Conservation (phyloP, 2,797 vertebrate genomes). For the Macroramphosus scolopax region DNA sequence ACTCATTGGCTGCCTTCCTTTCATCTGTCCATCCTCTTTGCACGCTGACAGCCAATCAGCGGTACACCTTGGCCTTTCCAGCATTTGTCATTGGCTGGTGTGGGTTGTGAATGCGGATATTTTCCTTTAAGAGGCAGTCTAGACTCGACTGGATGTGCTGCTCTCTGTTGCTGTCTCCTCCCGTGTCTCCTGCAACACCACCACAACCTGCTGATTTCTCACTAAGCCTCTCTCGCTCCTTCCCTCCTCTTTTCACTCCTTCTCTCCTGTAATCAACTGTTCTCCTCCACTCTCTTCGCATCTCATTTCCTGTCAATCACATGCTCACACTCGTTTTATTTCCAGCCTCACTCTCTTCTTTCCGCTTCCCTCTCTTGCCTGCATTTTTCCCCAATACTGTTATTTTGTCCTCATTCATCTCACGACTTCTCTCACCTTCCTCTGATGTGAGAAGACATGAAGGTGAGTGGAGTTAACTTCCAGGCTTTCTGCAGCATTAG, state of each 20-base stretch:
- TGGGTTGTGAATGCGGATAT: conserved; percentile 59
- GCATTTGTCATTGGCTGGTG: conserved; percentile 61
- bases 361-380: background rate
- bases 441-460: conserved; percentile 57
- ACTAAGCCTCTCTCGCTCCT: conserved; percentile 31
- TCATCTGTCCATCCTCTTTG: conserved; percentile 37
- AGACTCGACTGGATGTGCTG: conserved; percentile 63
- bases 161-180: conserved; percentile 35
- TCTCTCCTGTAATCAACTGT: conserved; percentile 46
- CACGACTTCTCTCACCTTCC: conserved; percentile 39
- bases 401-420: conserved; percentile 7
- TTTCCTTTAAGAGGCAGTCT: conserved; percentile 78
- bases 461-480: conserved; percentile 76
- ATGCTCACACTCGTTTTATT: conserved; percentile 21
- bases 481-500: conserved; percentile 12
- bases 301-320: conserved; percentile 41
- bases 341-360: too few relatives aligned
- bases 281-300: conserved; percentile 21
- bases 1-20: conserved; percentile 45
- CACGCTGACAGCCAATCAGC: conserved; percentile 53
- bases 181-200: conserved; percentile 51
- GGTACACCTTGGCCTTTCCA: conserved; percentile 12
- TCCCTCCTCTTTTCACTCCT: conserved; percentile 21
- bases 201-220: conserved; percentile 69
- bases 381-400: conserved; percentile 11